A percentile compares a stretch with the other conserved stretches of the same genome.
Conservation (phyloP, 2,113 vertebrate genomes). For the Oreotragus oreotragus region DNA sequence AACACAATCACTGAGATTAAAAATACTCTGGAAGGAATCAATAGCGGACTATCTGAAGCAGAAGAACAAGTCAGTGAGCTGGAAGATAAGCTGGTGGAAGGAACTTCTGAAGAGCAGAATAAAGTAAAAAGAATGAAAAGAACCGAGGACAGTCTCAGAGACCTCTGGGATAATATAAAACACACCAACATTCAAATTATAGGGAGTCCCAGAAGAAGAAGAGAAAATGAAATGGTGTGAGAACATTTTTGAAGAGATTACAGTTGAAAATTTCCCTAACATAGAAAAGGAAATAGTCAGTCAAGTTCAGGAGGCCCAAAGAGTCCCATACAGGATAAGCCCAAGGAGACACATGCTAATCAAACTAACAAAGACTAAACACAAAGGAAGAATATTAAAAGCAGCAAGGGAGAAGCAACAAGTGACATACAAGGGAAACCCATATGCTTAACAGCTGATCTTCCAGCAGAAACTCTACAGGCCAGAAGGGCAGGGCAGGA, state of each 20-base stretch:
- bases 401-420: neutral
- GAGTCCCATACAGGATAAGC: neutral
- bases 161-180: neutral
- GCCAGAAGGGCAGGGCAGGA: neutral
- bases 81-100: neutral
- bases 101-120: neutral
- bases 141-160: neutral
- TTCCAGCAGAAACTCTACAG: neutral
- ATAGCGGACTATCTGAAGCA: neutral
- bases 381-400: neutral
- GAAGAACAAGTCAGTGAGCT: neutral
- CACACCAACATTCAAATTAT: neutral
- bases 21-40: neutral
- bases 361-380: neutral
- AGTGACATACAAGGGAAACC: neutral
- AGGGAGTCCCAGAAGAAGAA: neutral
- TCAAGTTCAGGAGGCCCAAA: neutral
- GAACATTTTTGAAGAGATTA: neutral
- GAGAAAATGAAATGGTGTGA: neutral
- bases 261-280: neutral
- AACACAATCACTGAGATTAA: neutral
- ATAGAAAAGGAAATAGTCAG: neutral
- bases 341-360: neutral
- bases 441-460: neutral
- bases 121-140: neutral